Evolutionary conservation across 2,113 vertebrate genomes (phyloP), one percentile per base, ranked within the genome.

Genomic region (Crocuta crocuta): DNA sequence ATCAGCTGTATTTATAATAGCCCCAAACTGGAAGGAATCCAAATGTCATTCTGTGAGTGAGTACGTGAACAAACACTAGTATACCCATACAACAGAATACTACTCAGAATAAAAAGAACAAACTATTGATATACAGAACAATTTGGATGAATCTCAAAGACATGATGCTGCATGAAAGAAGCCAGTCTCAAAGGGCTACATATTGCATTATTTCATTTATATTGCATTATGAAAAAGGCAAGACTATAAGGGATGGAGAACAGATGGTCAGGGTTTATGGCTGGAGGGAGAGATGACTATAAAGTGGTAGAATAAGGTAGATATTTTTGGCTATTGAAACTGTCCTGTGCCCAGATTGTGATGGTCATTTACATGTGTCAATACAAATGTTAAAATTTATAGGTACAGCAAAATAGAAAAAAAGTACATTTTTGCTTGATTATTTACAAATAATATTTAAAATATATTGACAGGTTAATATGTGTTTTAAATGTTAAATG

Each of bases 401-500:
- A 95, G 28, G 24, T 70, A 83, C 33, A 88, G 4, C 28, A 85
- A 55, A 88, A 89, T 33, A 80, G 15, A 61, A 70, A 91, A 94
- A 94, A 91, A 7, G 24, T 50, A 21, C 6, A 68, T 88, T 65
- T 71, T 93, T 94, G 19, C 74, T 35, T 91, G 43, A 61, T 78
- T 76, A 70, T 58, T 91, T 82, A 23, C 45, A 88, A 88, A 66
- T 76, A 88, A 43, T 74, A 73, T 48, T 73, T 35, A 86, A 88
- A 76, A 26, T 92, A 79, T 87, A 78, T 89, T 73, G 23, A 43
- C 70, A 92, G 50, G 19, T 92, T 92, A 92, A 91, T 74, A 26
- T 74, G 68, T 81, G 33, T 94, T 86, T 94, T 94, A 39, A 87
- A 74, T 91, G 33, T 50, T 76, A 43, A 91, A 26, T 80, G 48